Conservation (phyloP, 2,113 vertebrate genomes). For the Cololabis saira region DNA sequence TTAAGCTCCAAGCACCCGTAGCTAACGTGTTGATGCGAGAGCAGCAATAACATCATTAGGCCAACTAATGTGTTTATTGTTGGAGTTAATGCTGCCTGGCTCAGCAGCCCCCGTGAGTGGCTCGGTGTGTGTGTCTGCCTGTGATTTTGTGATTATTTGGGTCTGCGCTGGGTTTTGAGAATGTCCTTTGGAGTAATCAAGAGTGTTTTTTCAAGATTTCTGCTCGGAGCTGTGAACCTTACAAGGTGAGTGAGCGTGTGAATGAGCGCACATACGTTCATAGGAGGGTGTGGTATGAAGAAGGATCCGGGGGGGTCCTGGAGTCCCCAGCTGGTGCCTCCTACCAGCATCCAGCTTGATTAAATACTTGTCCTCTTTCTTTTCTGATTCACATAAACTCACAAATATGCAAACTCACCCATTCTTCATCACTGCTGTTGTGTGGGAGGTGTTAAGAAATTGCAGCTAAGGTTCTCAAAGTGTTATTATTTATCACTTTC, state of each 20-base stretch:
- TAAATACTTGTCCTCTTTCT: slow-evolving; percentile 41
- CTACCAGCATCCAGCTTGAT: slow-evolving; percentile 64
- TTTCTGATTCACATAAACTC: slow-evolving; percentile 7
- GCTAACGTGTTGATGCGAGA: slow-evolving; percentile 54
- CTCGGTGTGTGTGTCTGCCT: slow-evolving; percentile 12
- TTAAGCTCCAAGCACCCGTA: slow-evolving; percentile 34
- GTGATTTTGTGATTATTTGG: slow-evolving; percentile 7
- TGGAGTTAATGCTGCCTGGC: slow-evolving; percentile 51
- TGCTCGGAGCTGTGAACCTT: slow-evolving; percentile 15
- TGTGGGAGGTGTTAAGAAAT: slow-evolving; percentile 43
- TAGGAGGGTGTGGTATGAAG: slow-evolving; percentile 22
- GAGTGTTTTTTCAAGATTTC: slow-evolving; percentile 19
- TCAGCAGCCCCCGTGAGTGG: slow-evolving; percentile 23
- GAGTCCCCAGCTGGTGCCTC: slow-evolving; percentile 68
- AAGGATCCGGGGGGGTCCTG: slow-evolving; percentile 53
- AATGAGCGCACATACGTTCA: slow-evolving; percentile 31
- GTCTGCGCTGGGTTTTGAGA: slow-evolving; percentile 18
- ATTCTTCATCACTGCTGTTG: slow-evolving; percentile 39
- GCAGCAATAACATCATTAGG: slow-evolving; percentile 67
- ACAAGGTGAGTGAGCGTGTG: slow-evolving; percentile 15
- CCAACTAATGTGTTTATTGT: slow-evolving; percentile 75
- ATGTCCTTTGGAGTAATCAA: slow-evolving; percentile 19
- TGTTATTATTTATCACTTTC: slow-evolving; percentile 55
- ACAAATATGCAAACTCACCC: slow-evolving; percentile 10
- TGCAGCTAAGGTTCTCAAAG: slow-evolving; percentile 54